phyloP scores from a whole-genome alignment of 2,888 invertebrate genomes.

The Alcis repandata region DNA sequence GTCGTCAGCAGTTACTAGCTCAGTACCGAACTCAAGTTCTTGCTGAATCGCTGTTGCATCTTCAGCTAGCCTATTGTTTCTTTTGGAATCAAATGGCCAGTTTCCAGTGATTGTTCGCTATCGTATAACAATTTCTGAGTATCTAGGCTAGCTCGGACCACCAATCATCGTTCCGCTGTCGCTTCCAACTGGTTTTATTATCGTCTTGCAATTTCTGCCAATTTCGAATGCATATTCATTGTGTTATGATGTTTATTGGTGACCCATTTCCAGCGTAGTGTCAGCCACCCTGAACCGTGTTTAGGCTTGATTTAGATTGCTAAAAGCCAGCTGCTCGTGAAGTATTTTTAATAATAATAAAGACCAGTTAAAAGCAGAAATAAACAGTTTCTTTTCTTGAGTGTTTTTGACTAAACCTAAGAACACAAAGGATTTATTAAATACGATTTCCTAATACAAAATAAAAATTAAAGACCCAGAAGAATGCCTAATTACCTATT shows the following conservation, averaged over 20 bases:
- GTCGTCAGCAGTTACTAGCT: slow-evolving; percentile 1
- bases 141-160: slow-evolving; percentile 42
- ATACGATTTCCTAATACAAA: no score
- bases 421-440: neutral
- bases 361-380: neutral
- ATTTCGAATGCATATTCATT: slow-evolving; percentile 45
- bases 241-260: slow-evolving; percentile 42
- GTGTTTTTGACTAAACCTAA: neutral
- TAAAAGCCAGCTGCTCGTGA: slow-evolving; percentile 15
- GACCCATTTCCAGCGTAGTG: slow-evolving; percentile 44
- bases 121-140: slow-evolving; percentile 40
- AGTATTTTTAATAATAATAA: slow-evolving; percentile 19
- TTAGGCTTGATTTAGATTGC: slow-evolving; percentile 26
- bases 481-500: neutral
- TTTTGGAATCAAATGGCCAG: slow-evolving; percentile 25
- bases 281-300: slow-evolving; percentile 35
- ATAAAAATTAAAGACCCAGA: no score
- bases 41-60: slow-evolving; percentile 26
- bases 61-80: slow-evolving; percentile 31
- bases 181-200: slow-evolving; percentile 40
- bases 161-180: slow-evolving; percentile 46
- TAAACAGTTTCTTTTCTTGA: neutral
- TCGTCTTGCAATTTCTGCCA: slow-evolving; percentile 48
- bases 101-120: slow-evolving; percentile 36
- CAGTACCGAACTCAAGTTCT: slow-evolving; percentile 6